These are phyloP conservation scores for Electrona antarctica DNA, from an alignment of 2,113 vertebrate genomes.

Conservation along the genomic window DNA sequence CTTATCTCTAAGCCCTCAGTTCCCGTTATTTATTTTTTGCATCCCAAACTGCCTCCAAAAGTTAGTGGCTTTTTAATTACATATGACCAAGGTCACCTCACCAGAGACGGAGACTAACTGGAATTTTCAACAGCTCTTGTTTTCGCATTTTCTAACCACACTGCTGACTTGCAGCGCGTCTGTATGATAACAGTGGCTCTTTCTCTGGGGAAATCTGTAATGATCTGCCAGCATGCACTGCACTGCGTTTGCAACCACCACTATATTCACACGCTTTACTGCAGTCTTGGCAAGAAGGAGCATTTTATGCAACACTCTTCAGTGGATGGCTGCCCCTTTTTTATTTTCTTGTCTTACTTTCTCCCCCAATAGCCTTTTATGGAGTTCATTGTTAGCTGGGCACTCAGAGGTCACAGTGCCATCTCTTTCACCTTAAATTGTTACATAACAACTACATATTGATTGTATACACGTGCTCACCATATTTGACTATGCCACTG, in stretches of 20 bases:
- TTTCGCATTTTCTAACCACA: conserved; percentile 6
- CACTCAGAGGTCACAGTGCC: conserved; percentile 29
- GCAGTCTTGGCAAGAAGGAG: conserved; percentile 66
- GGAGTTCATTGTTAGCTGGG: conserved; percentile 27
- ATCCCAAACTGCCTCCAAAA: conserved; percentile 15
- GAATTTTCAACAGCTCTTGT: conserved; percentile 12
- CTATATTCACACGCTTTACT: conserved; percentile 54
- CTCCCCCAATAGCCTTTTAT: conserved; percentile 31
- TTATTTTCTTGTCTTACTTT: not conserved
- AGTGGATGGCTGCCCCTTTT: not conserved
- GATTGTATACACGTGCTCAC: conserved; percentile 14
- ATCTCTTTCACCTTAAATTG: conserved; percentile 33
- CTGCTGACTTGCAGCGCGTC: conserved; percentile 33
- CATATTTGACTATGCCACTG: conserved; percentile 28
- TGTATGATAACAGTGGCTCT: conserved; percentile 21
- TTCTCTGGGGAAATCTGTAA: conserved; percentile 35
- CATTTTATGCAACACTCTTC: conserved; percentile 21
- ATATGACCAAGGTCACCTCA: conserved; percentile 26
- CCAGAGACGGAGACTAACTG: not conserved
- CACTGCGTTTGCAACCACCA: conserved; percentile 18
- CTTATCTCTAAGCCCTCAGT: conserved; percentile 42
- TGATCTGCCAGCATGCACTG: conserved; percentile 26
- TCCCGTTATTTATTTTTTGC: conserved; percentile 50
- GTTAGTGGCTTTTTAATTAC: not conserved
- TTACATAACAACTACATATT: conserved; percentile 53